These are phyloP conservation scores for Suricata suricatta DNA, from an alignment of 2,113 vertebrate species.

Conservation along the genomic window DNA sequence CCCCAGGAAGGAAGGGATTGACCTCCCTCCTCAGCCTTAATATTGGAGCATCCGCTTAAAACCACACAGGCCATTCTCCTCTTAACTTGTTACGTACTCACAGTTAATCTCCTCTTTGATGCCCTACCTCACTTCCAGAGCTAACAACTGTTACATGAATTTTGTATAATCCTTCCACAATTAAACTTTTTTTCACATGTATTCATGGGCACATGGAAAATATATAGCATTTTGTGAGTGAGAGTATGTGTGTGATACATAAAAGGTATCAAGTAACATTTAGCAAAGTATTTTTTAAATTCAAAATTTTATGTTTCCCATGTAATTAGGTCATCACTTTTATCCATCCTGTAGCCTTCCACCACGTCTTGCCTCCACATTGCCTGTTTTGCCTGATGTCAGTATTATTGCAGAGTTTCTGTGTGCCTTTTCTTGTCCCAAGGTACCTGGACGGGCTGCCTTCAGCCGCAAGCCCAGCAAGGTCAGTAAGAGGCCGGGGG, in stretches of 20 bases:
- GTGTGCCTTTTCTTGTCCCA: background rate
- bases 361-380: background rate
- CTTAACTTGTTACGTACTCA: background rate
- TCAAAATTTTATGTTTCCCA: background rate
- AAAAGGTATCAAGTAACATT: background rate
- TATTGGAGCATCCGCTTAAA: background rate
- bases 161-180: background rate
- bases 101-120: background rate
- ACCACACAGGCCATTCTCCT: background rate
- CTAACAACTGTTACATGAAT: background rate
- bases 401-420: background rate
- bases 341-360: background rate
- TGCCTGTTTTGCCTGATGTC: background rate
- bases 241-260: background rate
- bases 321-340: conserved; percentile 2
- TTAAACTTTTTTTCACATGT: background rate
- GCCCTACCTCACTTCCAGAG: background rate
- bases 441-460: background rate
- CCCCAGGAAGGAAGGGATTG: background rate
- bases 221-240: background rate
- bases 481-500: background rate
- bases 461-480: background rate
- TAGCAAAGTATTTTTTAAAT: background rate
- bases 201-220: background rate
- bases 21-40: fast-evolving